Conservation (phyloP, 2,797 vertebrate species). For the Cygnus olor region DNA sequence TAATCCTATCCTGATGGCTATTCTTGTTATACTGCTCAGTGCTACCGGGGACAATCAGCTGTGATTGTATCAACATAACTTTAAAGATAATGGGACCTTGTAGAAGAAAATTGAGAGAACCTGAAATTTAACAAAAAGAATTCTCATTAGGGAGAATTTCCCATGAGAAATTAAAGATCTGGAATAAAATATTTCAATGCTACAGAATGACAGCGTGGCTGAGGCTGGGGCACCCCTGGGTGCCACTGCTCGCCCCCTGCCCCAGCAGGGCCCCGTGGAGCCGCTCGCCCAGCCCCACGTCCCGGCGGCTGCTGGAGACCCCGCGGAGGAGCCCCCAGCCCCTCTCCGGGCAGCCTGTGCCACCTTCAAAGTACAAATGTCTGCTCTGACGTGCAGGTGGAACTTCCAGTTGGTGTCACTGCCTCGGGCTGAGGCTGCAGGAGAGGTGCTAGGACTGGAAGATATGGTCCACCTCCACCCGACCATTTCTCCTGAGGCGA, state of each 20-base stretch:
- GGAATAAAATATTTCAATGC: not conserved
- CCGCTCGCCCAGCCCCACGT: not conserved
- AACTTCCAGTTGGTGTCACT: fast-evolving
- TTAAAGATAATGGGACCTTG: not conserved
- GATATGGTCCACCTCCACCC: not conserved
- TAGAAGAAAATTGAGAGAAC: not conserved
- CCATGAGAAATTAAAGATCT: not conserved
- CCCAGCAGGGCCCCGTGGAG: not conserved
- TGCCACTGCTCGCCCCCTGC: not conserved
- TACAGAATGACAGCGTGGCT: not conserved
- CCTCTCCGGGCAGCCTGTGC: not conserved
- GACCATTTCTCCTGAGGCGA: fast-evolving
- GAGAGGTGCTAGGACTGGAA: not conserved
- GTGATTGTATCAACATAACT: fast-evolving
- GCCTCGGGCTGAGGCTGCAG: not conserved
- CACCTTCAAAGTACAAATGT: not conserved
- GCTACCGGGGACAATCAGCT: not conserved
- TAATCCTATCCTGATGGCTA: not conserved
- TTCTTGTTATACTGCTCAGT: not conserved
- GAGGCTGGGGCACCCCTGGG: not conserved
- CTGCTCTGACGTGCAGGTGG: not conserved
- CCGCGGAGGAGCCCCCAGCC: not conserved
- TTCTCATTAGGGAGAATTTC: fast-evolving
- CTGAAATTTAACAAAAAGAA: not conserved
- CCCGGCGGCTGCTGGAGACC: too few species aligned